Evolutionary conservation across 2,888 invertebrate genomes (phyloP).

Genomic region (Coecobrya sp.): DNA sequence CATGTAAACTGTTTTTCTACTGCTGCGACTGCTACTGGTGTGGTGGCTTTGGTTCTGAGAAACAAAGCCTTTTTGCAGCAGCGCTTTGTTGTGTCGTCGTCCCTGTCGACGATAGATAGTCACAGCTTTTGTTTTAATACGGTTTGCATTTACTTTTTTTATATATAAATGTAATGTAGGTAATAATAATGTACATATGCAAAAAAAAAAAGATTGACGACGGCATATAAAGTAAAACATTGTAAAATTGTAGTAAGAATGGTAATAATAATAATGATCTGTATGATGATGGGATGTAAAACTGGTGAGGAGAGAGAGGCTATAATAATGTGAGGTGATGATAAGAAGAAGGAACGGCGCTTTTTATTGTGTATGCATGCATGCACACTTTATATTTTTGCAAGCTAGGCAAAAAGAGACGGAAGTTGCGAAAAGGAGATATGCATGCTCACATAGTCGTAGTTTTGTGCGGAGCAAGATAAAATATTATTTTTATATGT

Average conservation of each 20-base stretch:
- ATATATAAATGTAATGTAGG: too few species aligned
- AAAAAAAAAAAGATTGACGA: too few species aligned
- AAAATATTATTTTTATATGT: neutral
- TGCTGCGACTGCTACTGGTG: too few species aligned
- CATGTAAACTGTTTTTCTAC: neutral
- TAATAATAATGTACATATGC: too few species aligned
- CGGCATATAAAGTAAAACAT: neutral
- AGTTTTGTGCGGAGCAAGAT: neutral
- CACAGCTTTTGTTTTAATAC: too few species aligned
- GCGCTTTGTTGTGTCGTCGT: too few species aligned
- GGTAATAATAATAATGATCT: neutral
- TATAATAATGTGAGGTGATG: neutral
- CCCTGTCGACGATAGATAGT: too few species aligned
- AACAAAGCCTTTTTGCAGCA: too few species aligned
- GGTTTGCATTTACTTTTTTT: too few species aligned
- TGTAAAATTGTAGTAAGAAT: neutral
- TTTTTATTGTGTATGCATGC: conserved; percentile 1
- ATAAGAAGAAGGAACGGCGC: neutral
- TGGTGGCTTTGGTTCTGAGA: too few species aligned
- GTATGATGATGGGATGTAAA: neutral
- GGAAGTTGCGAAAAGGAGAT: conserved; percentile 32
- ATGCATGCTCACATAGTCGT: neutral
- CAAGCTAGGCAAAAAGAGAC: neutral
- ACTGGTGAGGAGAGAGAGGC: neutral
- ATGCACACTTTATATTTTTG: neutral